phyloP scores from a whole-genome alignment of 2,113 vertebrate species.

The Brienomyrus brachyistius region DNA sequence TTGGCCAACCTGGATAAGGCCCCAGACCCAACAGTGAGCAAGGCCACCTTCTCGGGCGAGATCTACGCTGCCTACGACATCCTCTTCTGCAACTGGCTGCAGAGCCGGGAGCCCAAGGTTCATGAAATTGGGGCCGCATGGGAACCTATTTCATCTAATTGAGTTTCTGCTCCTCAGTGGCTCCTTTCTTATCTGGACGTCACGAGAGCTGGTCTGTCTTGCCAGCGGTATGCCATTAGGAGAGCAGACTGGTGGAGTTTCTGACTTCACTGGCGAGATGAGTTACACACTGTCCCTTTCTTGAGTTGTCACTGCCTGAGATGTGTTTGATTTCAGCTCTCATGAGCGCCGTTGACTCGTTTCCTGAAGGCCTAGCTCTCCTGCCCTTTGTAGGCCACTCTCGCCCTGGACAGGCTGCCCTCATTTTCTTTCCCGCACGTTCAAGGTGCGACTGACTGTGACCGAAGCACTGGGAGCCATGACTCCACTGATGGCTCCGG shows the following conservation, averaged over 20 bases:
- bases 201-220: not conserved
- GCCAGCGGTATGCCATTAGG: not conserved
- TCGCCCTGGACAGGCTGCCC: not conserved
- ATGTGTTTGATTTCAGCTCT: not conserved
- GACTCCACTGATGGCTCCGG: slow-evolving; percentile 74
- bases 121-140: slow-evolving; percentile 24
- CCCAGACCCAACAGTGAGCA: slow-evolving; percentile 83
- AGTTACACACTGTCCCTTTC: not conserved
- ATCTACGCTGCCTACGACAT: slow-evolving; percentile 66
- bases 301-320: not conserved
- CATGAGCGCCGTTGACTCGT: not conserved
- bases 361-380: not conserved
- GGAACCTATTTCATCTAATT: slow-evolving; percentile 37
- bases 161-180: slow-evolving; percentile 15
- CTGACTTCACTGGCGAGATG: not conserved
- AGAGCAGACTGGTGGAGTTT: not conserved
- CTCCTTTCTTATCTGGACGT: slow-evolving; percentile 12
- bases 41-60: slow-evolving; percentile 78
- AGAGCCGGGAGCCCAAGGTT: slow-evolving; percentile 83
- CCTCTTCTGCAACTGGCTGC: slow-evolving; percentile 80
- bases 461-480: slow-evolving; percentile 82
- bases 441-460: slow-evolving; percentile 75
- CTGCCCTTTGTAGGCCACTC: not conserved
- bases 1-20: slow-evolving; percentile 86
- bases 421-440: not conserved